phyloP scores from a whole-genome alignment of 2,797 vertebrate species.

The Adelosebastes latens region DNA sequence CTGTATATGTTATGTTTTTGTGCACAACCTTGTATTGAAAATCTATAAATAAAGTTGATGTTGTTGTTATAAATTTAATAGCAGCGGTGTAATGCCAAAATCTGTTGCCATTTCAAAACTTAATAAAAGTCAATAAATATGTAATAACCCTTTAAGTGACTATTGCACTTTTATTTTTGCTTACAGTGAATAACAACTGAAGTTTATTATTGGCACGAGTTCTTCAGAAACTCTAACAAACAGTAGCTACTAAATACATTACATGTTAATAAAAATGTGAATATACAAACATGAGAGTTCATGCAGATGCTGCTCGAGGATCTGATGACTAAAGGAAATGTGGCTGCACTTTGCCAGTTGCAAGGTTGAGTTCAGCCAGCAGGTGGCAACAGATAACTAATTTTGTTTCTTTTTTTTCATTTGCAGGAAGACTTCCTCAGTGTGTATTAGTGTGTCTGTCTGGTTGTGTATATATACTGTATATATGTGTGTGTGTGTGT shows the following conservation, averaged over 20 bases:
- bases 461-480: too few relatives aligned
- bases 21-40: not conserved
- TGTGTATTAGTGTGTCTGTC: not conserved
- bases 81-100: not conserved
- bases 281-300: not conserved
- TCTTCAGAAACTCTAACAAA: not conserved
- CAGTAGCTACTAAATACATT: not conserved
- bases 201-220: not conserved
- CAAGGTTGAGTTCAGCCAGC: conserved; percentile 15
- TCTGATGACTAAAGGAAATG: not conserved
- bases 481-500: not conserved
- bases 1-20: too few relatives aligned
- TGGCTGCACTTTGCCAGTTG: not conserved
- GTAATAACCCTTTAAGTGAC: not conserved
- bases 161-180: not conserved
- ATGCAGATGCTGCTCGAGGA: not conserved
- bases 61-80: too few relatives aligned
- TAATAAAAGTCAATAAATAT: not conserved
- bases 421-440: not conserved
- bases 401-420: not conserved
- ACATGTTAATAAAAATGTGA: not conserved
- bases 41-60: not conserved
- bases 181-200: not conserved
- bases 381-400: conserved; percentile 43
- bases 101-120: not conserved